These are phyloP conservation scores for Drosophila sechellia DNA, from an alignment of 1,140 invertebrate genomes.

Conservation along the genomic window DNA sequence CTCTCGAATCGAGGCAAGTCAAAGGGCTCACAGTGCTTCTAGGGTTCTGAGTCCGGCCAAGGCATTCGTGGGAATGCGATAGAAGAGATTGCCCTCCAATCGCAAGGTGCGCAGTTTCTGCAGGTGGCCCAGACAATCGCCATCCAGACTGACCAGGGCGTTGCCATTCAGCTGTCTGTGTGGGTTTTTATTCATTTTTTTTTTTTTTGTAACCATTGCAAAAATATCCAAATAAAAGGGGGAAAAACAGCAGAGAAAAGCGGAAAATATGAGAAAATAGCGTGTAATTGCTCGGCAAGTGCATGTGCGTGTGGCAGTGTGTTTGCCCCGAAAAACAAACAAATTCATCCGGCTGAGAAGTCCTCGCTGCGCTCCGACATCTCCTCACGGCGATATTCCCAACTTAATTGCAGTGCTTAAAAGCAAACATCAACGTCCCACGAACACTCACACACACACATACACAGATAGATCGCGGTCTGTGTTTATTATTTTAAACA, in stretches of 20 bases:
- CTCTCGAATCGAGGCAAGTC: conserved; percentile 12
- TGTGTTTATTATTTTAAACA: conserved; percentile 18
- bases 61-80: conserved; percentile 87
- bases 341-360: conserved; percentile 55
- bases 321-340: conserved; percentile 49
- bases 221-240: conserved; percentile 40
- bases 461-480: conserved; percentile 4
- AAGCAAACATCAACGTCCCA: conserved; percentile 61
- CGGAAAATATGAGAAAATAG: conserved; percentile 67
- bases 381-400: conserved; percentile 37
- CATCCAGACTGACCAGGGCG: conserved; percentile 86
- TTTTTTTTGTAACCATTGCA: conserved; percentile 37
- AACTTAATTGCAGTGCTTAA: conserved; percentile 47
- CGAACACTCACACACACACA: conserved; percentile 19
- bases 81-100: conserved; percentile 88
- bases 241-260: conserved; percentile 53
- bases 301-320: conserved; percentile 24
- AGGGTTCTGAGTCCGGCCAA: conserved; percentile 86
- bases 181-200: not conserved
- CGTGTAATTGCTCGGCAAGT: conserved; percentile 63
- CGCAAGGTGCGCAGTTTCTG: conserved; percentile 87
- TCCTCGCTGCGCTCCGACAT: conserved; percentile 6
- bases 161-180: conserved; percentile 90
- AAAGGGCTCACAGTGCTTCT: conserved; percentile 88
- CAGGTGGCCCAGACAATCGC: conserved; percentile 86